Conservation (phyloP, 2,113 vertebrate genomes). For the Halcyon senegalensis region DNA sequence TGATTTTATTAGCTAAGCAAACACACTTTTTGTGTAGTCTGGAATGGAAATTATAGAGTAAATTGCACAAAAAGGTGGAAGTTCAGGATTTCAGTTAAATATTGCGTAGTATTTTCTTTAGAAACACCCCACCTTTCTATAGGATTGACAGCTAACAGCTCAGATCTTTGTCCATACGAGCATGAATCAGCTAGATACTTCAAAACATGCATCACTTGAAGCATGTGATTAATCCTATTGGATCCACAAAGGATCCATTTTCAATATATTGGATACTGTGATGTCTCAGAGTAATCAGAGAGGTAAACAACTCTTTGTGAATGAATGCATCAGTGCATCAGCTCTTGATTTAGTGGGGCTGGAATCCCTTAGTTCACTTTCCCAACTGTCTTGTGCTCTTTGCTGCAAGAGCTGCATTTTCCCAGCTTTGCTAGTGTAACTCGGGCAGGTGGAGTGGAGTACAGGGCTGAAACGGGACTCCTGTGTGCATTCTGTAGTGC, state of each 20-base stretch:
- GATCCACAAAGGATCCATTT: not conserved
- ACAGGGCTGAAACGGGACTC: not conserved
- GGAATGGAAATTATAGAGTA: slow-evolving; percentile 10
- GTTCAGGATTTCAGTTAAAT: not conserved
- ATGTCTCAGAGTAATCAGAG: not conserved
- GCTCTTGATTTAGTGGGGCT: not conserved
- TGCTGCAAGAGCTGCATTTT: not conserved
- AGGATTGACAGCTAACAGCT: not conserved
- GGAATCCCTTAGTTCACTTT: not conserved
- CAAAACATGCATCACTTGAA: not conserved
- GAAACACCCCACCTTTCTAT: not conserved
- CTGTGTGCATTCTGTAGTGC: not conserved
- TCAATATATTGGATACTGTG: not conserved
- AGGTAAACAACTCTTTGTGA: not conserved
- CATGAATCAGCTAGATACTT: not conserved
- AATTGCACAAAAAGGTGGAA: slow-evolving; percentile 21
- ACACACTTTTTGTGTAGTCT: slow-evolving; percentile 14
- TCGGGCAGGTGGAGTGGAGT: not conserved
- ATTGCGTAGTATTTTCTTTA: not conserved
- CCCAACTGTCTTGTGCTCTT: not conserved
- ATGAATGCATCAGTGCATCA: not conserved
- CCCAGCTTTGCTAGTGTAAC: not conserved
- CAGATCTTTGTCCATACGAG: not conserved
- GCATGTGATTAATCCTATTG: not conserved
- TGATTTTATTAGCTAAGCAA: slow-evolving; percentile 20